Evolutionary conservation across 30 jellyfish, hydroid and myxozoan genomes (phyloP).

Genomic region (Hydractinia symbiolongicarpus): DNA sequence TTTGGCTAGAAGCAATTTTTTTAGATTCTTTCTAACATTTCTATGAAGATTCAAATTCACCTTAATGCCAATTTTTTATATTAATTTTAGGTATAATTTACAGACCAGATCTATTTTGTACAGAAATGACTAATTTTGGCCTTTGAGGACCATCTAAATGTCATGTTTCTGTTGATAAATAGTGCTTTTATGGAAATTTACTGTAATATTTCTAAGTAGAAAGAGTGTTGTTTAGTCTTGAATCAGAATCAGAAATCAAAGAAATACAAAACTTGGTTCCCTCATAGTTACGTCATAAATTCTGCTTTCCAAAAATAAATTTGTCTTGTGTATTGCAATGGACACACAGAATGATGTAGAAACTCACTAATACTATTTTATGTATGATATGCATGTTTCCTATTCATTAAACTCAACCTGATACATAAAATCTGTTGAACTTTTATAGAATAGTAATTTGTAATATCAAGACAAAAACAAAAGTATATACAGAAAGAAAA

Average conservation of each 20-base stretch:
- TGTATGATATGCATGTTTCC: too few relatives aligned
- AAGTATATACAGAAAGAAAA: background rate
- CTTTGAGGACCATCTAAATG: background rate
- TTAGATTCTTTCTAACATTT: background rate
- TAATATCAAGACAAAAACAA: too few relatives aligned
- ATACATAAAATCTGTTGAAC: too few relatives aligned
- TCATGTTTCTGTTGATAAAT: background rate
- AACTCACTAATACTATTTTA: too few relatives aligned
- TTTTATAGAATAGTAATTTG: too few relatives aligned
- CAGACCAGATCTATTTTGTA: too few relatives aligned
- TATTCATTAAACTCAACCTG: too few relatives aligned
- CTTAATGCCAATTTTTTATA: background rate
- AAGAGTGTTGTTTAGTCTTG: background rate
- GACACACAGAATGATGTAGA: too few relatives aligned
- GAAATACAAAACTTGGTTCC: background rate
- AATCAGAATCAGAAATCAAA: conserved; percentile 7
- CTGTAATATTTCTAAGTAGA: too few relatives aligned
- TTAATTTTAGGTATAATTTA: too few relatives aligned
- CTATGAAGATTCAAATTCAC: background rate
- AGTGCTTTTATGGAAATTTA: background rate
- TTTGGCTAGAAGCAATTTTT: conserved; percentile 1
- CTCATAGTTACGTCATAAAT: conserved; percentile 6
- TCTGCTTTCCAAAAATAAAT: too few relatives aligned
- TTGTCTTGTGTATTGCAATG: too few relatives aligned
- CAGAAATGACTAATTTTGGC: conserved; percentile 1